A percentile compares a stretch with the other conserved stretches of the same genome.
Evolutionary conservation across 2,888 invertebrate genomes (phyloP).

Genomic region (Eueremaeus valkanovi): DNA sequence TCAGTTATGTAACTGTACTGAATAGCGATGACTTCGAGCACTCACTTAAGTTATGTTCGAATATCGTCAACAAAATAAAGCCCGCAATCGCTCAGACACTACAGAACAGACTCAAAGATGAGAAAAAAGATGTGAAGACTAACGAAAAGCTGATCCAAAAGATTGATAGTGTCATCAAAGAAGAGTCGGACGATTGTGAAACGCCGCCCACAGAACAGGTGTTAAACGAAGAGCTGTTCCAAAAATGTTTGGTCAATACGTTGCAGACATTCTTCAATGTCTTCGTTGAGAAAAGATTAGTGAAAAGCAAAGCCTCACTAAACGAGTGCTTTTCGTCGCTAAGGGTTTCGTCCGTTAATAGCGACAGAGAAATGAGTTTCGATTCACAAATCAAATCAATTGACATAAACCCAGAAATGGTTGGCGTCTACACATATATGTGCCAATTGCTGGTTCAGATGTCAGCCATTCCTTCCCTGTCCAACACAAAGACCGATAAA

Average conservation of each 20-base stretch:
- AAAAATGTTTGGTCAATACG: slow-evolving; percentile 20
- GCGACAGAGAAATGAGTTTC: slow-evolving; percentile 8
- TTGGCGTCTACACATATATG: slow-evolving; percentile 26
- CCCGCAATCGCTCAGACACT: slow-evolving; percentile 39
- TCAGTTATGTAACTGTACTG: neutral
- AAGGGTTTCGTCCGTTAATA: slow-evolving; percentile 9
- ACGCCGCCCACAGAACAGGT: neutral
- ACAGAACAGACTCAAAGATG: neutral
- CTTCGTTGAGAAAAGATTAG: slow-evolving; percentile 37
- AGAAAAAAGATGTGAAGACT: slow-evolving; percentile 10
- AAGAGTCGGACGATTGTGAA: slow-evolving; percentile 32
- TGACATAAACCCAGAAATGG: slow-evolving; percentile 16
- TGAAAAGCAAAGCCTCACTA: neutral
- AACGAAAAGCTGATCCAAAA: neutral
- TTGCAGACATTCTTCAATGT: slow-evolving; percentile 37
- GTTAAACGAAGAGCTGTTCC: neutral
- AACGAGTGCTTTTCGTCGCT: slow-evolving; percentile 9
- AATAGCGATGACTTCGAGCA: slow-evolving; percentile 25
- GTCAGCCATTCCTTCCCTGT: slow-evolving; percentile 20
- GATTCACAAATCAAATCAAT: slow-evolving; percentile 23
- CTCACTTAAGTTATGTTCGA: slow-evolving; percentile 36
- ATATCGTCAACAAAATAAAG: slow-evolving; percentile 34
- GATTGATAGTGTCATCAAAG: slow-evolving; percentile 27
- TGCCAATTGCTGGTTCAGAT: slow-evolving; percentile 38
- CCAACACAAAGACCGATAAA: slow-evolving; percentile 4